Evolutionary conservation across 2,113 vertebrate species (phyloP), one percentile per base, ranked within the genome.

Genomic region (Himantopus leucocephalus): DNA sequence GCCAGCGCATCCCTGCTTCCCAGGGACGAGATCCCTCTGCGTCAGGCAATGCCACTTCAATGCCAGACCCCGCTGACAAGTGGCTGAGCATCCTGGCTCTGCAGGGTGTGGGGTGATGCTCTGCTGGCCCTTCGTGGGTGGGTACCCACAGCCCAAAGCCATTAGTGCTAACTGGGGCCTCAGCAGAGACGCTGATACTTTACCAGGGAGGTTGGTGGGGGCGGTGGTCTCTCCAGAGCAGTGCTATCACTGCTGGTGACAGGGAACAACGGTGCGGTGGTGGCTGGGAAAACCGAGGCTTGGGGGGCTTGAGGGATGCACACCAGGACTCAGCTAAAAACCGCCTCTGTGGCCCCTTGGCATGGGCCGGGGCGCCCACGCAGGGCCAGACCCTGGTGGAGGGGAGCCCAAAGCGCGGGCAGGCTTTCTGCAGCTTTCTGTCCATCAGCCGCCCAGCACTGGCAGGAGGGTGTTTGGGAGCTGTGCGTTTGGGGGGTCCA

Each of bases 361-460:
- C 0, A 0, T 8, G 4, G 22, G 21, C 37, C 67, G 56, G 22
- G 29, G 35, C 34, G 72, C 14, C 13, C 35, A 12, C 12, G n/a
- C 0, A 8, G 67, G 24, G 53, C 8, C 6, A 7, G 26, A 56
- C 68, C 67, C 56, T 63, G 24, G 14, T 19, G 14, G 14, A 79
- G 80, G 4, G 13, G 43, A 83, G 41, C 35, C 7, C 37, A 56
- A 39, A 58, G 24, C 4, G 1, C 0, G 2, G 41, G 19, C 41
- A 83, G 66, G 9, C 24, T 67, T 75, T 74, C 66, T 75, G 60
- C 56, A 53, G 35, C 35, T 60, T 3, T 1, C 3, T 35, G 30
- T 12, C 75, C 24, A 5, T 35, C 62, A 72, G 53, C 21, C 72
- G 63, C 23, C n/a, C 62, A 64, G 26, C 8, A 17, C 20, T 60